phyloP scores from a whole-genome alignment of 2,797 vertebrate genomes.

The Huso huso region DNA sequence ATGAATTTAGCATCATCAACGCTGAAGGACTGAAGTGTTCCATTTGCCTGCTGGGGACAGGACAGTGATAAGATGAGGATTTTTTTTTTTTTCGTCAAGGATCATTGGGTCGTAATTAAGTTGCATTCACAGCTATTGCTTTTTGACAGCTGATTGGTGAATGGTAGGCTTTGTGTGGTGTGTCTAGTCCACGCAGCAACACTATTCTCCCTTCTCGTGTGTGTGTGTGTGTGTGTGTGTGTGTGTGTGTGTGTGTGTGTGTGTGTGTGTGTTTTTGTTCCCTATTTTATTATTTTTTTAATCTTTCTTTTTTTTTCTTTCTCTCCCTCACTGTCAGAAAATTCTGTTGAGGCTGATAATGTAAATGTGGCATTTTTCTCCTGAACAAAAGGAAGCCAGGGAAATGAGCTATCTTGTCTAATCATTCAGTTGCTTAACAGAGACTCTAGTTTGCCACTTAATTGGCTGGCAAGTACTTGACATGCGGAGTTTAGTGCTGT shows the following conservation, averaged over 20 bases:
- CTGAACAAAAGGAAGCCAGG: slow-evolving; percentile 84
- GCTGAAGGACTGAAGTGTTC: slow-evolving; percentile 20
- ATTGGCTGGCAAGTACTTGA: slow-evolving; percentile 99
- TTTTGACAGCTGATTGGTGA: slow-evolving; percentile 78
- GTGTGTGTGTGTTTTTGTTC: no score
- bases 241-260: slow-evolving; percentile 4
- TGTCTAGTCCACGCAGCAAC: slow-evolving; percentile 47
- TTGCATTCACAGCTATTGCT: slow-evolving; percentile 73
- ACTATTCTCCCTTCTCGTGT: background rate
- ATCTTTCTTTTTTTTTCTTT: slow-evolving; percentile 52
- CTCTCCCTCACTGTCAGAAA: slow-evolving; percentile 56
- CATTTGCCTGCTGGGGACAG: slow-evolving; percentile 61
- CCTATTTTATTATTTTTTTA: slow-evolving; percentile 23
- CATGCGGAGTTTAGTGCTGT: slow-evolving; percentile 98
- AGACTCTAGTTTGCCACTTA: slow-evolving; percentile 77
- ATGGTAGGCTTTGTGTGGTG: slow-evolving; percentile 65
- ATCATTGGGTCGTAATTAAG: slow-evolving; percentile 77
- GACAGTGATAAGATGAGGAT: slow-evolving; percentile 65
- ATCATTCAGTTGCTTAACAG: slow-evolving; percentile 97
- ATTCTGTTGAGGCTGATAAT: slow-evolving; percentile 88
- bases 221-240: no score
- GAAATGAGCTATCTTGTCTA: slow-evolving; percentile 97
- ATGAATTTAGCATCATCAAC: no score
- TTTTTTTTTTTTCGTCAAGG: slow-evolving; percentile 55
- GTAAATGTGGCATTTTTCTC: slow-evolving; percentile 82